phyloP scores from a whole-genome alignment of 2,113 vertebrate species.

The Microtus montanus region DNA sequence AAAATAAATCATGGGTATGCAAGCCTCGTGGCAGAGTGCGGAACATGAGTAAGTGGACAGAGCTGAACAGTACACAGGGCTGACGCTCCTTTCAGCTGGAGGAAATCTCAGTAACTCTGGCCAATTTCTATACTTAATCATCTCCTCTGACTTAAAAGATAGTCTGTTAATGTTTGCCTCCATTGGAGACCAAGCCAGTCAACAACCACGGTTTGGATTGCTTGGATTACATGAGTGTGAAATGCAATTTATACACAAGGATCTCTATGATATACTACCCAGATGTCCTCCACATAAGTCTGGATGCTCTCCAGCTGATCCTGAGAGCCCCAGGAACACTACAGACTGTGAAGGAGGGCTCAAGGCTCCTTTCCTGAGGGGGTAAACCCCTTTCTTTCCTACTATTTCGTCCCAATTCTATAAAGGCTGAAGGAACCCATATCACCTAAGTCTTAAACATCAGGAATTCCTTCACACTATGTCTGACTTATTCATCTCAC shows the following conservation, averaged over 20 bases:
- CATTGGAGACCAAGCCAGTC: background rate
- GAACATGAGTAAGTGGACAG: background rate
- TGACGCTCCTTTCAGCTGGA: background rate
- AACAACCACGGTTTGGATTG: background rate
- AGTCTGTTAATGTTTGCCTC: background rate
- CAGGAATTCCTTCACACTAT: too few species aligned
- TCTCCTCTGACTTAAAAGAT: background rate
- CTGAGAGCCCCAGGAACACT: background rate
- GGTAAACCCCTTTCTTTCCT: background rate
- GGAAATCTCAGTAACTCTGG: background rate
- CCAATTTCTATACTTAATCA: background rate
- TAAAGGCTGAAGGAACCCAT: accelerated
- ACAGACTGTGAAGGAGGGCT: background rate
- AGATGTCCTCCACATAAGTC: background rate
- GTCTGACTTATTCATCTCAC: background rate
- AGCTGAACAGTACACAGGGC: background rate
- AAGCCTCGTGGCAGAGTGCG: background rate
- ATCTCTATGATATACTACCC: background rate
- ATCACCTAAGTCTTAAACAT: background rate
- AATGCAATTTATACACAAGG: background rate
- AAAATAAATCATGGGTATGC: slow-evolving; percentile 62
- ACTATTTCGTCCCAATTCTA: background rate
- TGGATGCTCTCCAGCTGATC: background rate
- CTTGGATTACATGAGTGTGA: background rate
- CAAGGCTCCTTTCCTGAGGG: accelerated